Percentiles rank a stretch among this genome's conserved stretches.
Evolutionary conservation across 2,888 invertebrate genomes (phyloP).

Genomic region (Heteropelma amictum): DNA sequence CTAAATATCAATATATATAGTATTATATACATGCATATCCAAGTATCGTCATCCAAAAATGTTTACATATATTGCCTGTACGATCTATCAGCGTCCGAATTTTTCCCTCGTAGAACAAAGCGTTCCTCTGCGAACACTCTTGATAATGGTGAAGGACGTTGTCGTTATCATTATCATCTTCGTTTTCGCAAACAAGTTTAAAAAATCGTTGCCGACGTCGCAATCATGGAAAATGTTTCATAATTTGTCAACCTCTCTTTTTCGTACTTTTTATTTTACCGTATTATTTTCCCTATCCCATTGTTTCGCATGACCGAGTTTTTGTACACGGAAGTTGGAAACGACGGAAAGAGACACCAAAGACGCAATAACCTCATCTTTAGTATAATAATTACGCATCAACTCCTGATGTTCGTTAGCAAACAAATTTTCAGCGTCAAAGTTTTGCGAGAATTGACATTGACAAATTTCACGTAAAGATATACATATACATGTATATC

Average conservation of each 20-base stretch:
- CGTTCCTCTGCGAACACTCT: constrained; percentile 37
- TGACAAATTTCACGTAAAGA: too few species aligned
- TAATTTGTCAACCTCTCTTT: too few species aligned
- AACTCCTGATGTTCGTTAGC: too few species aligned
- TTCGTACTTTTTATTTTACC: not conserved
- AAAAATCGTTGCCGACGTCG: too few species aligned
- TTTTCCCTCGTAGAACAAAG: constrained; percentile 60
- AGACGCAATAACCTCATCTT: constrained; percentile 28
- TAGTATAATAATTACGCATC: too few species aligned
- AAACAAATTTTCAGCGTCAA: too few species aligned
- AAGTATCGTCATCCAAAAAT: constrained; percentile 39
- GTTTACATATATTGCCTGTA: constrained; percentile 67
- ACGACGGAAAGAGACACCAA: constrained; percentile 26
- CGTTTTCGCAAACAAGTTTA: too few species aligned
- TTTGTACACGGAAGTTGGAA: constrained; percentile 44
- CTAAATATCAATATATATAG: constrained; percentile 39
- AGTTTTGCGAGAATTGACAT: too few species aligned
- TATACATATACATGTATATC: too few species aligned
- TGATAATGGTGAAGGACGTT: constrained; percentile 23
- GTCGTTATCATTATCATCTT: constrained; percentile 3
- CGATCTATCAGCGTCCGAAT: constrained; percentile 64
- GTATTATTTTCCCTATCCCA: constrained; percentile 47
- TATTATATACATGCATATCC: constrained; percentile 22
- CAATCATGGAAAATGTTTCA: too few species aligned
- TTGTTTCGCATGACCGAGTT: constrained; percentile 57